Percentiles rank a stretch among this genome's conserved stretches.
These are phyloP conservation scores for Muricea muricata DNA, from an alignment of 92 coral and sea anemone genomes.

Conservation along the genomic window DNA sequence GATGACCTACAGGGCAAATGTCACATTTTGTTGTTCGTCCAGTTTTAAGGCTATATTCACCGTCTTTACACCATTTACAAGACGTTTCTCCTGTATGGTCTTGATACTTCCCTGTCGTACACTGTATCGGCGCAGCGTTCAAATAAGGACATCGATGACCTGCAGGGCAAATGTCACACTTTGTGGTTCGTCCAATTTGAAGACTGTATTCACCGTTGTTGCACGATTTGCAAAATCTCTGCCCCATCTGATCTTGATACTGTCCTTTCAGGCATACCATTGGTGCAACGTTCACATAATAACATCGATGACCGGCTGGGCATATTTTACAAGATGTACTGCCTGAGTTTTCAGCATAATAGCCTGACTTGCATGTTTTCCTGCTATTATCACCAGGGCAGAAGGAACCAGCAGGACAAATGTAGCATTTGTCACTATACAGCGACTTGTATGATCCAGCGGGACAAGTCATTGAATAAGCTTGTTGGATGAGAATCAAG, in stretches of 20 bases:
- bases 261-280: neutral
- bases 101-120: neutral
- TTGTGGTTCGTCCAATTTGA: neutral
- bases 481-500: slow-evolving; percentile 11
- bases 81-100: neutral
- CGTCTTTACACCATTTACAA: neutral
- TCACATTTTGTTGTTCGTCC: neutral
- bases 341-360: neutral
- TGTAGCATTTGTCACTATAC: neutral
- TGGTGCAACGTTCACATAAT: neutral
- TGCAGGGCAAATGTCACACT: neutral
- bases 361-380: neutral
- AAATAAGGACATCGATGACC: neutral
- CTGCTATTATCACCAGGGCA: slow-evolving; percentile 1
- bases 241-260: neutral
- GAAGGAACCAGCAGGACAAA: neutral
- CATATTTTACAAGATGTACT: neutral
- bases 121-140: neutral
- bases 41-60: neutral
- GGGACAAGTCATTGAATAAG: neutral
- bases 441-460: neutral
- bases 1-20: neutral
- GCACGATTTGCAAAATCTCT: neutral
- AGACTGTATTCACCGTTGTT: neutral
- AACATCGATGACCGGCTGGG: neutral